Conservation (phyloP, 2,888 invertebrate species). For the Chrysolina americana region DNA sequence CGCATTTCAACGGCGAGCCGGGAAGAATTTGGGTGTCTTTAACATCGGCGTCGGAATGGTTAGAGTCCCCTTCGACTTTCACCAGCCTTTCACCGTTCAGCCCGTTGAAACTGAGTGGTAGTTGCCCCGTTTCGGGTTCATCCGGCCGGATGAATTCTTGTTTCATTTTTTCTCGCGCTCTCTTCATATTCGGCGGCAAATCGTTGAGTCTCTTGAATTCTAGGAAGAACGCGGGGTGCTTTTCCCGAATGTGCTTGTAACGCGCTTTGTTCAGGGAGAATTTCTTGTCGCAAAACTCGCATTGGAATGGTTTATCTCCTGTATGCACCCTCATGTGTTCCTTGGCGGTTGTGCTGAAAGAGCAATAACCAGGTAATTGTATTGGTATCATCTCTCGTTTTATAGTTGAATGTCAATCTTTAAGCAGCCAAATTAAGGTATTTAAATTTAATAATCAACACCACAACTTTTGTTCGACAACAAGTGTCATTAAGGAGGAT, state of each 20-base stretch:
- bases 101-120: neutral
- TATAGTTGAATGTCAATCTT: no score
- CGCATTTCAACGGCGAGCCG: neutral
- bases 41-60: neutral
- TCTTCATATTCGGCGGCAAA: conserved; percentile 53
- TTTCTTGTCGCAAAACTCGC: conserved; percentile 59
- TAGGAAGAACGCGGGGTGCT: conserved; percentile 61
- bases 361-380: neutral
- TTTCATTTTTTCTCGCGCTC: conserved; percentile 51
- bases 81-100: no score
- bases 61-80: neutral
- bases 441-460: no score
- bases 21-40: neutral
- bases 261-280: conserved; percentile 63
- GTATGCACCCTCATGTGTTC: conserved; percentile 64
- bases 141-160: conserved; percentile 15
- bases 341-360: conserved; percentile 62
- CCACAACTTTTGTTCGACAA: no score
- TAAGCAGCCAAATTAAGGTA: no score
- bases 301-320: conserved; percentile 63
- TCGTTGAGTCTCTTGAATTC: conserved; percentile 57
- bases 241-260: conserved; percentile 61
- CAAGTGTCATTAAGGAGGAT: no score
- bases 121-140: neutral
- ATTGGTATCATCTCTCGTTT: no score